Conservation (phyloP, 1,140 invertebrate species). For the Chelonus insularis region DNA sequence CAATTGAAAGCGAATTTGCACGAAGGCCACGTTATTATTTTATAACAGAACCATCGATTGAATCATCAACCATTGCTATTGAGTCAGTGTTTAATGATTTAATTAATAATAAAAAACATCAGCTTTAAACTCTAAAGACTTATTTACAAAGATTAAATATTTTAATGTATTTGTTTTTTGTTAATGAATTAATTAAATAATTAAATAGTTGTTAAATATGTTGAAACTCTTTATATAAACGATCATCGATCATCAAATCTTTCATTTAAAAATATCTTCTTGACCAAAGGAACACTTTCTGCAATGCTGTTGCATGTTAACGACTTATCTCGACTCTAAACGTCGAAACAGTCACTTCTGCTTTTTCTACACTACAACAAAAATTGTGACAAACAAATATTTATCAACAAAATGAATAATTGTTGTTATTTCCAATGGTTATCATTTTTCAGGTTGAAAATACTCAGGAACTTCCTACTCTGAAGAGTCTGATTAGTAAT, state of each 20-base stretch:
- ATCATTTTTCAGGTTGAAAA: constrained; percentile 53
- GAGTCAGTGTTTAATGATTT: constrained; percentile 57
- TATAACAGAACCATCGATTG: constrained; percentile 48
- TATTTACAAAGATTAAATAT: neutral
- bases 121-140: constrained; percentile 1
- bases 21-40: constrained; percentile 32
- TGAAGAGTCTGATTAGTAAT: constrained; percentile 45
- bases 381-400: constrained; percentile 24
- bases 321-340: constrained; percentile 26
- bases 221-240: too few relatives aligned
- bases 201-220: too few relatives aligned
- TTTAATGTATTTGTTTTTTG: too few relatives aligned
- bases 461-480: constrained; percentile 38
- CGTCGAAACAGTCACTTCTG: constrained; percentile 23
- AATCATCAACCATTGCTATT: constrained; percentile 57
- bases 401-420: neutral
- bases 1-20: constrained; percentile 52
- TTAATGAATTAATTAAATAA: too few relatives aligned
- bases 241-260: neutral
- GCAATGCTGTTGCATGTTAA: neutral
- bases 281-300: constrained; percentile 16
- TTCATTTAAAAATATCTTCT: constrained; percentile 1
- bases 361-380: constrained; percentile 19
- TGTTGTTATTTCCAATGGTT: constrained; percentile 20
- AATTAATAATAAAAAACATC: constrained; percentile 29